phyloP scores from a whole-genome alignment of 2,888 invertebrate species.

The Drosophila histrio region DNA sequence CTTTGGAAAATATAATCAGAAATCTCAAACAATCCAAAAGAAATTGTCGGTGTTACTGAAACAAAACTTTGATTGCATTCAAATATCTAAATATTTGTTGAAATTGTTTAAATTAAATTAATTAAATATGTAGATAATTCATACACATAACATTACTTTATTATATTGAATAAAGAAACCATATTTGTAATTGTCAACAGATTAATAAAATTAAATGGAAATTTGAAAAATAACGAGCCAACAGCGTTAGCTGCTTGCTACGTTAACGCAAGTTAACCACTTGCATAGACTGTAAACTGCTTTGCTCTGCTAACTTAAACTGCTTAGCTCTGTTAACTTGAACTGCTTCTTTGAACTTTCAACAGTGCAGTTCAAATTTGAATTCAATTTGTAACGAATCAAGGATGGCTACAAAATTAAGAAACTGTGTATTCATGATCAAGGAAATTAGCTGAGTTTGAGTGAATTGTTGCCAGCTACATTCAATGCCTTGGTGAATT shows the following conservation, averaged over 20 bases:
- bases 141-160: too few species aligned
- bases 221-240: neutral
- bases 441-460: neutral
- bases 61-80: neutral
- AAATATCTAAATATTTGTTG: too few species aligned
- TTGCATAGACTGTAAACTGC: neutral
- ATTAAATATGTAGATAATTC: too few species aligned
- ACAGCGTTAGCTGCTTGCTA: neutral
- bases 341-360: neutral
- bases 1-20: neutral
- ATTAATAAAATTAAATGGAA: neutral
- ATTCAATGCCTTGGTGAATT: too few species aligned
- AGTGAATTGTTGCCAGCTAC: neutral
- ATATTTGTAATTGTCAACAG: neutral
- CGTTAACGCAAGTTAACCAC: neutral
- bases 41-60: neutral
- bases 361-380: neutral
- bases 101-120: neutral
- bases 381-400: neutral
- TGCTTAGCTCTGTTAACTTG: neutral
- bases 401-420: neutral
- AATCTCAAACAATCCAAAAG: neutral
- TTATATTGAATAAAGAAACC: too few species aligned
- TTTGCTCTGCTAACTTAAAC: neutral
- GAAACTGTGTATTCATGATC: neutral